Percentiles rank a stretch among this genome's conserved stretches.
phyloP scores from a whole-genome alignment of 2,113 vertebrate genomes.

The Scytalopus superciliaris region DNA sequence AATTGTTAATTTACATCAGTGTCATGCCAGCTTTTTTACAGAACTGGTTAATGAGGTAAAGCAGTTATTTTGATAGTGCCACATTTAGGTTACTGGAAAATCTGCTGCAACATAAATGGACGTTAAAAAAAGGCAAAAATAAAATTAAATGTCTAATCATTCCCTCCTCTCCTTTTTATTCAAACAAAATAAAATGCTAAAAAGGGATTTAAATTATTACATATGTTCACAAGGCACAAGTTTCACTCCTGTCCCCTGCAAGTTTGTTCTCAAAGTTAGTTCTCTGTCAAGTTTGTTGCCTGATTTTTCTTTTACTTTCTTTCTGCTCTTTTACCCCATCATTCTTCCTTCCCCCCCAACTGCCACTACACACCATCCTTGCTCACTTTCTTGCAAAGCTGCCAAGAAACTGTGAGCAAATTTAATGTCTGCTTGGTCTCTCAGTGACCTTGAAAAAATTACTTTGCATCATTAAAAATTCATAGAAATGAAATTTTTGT shows the following conservation, averaged over 20 bases:
- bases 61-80: neutral
- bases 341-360: slow-evolving; percentile 4
- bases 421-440: slow-evolving; percentile 79
- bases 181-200: neutral
- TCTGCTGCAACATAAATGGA: neutral
- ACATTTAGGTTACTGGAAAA: slow-evolving; percentile 26
- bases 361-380: slow-evolving; percentile 42
- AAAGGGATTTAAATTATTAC: neutral
- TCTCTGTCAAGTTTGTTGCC: neutral
- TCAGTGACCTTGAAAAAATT: slow-evolving; percentile 81
- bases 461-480: slow-evolving; percentile 81
- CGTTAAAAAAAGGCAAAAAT: neutral
- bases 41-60: slow-evolving; percentile 35
- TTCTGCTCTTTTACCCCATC: neutral
- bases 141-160: neutral
- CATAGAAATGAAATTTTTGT: slow-evolving; percentile 77
- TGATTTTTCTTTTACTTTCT: neutral
- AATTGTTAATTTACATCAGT: slow-evolving; percentile 59
- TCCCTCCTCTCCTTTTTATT: neutral
- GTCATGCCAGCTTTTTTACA: slow-evolving; percentile 19
- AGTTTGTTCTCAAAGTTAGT: slow-evolving; percentile 44
- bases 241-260: slow-evolving; percentile 5
- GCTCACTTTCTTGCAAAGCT: slow-evolving; percentile 69
- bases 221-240: neutral
- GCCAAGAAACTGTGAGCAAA: slow-evolving; percentile 78